Percentiles rank a stretch among this genome's conserved stretches.
phyloP scores from a whole-genome alignment of 1,140 invertebrate genomes.

The Oscheius sp. region DNA sequence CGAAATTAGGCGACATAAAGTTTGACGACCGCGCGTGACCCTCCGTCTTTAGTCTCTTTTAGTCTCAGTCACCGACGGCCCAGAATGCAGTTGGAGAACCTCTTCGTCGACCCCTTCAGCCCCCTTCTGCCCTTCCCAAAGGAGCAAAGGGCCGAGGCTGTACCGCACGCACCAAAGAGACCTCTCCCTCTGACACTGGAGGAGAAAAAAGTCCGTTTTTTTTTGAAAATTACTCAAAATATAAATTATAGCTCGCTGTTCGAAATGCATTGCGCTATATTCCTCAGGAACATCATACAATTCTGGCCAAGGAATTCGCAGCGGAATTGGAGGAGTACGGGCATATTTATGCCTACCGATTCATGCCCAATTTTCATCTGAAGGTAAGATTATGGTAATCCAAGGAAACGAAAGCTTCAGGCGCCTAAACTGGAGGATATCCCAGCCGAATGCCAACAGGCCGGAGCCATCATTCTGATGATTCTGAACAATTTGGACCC shows the following conservation, averaged over 20 bases:
- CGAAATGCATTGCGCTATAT: slow-evolving; percentile 67
- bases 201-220: slow-evolving; percentile 46
- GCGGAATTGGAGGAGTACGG: slow-evolving; percentile 68
- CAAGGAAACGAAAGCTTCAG: slow-evolving; percentile 52
- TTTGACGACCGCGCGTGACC: slow-evolving; percentile 6
- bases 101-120: slow-evolving; percentile 32
- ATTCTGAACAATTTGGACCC: slow-evolving; percentile 72
- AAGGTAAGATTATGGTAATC: slow-evolving; percentile 61
- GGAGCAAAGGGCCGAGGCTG: slow-evolving; percentile 7
- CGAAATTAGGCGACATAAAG: slow-evolving; percentile 3
- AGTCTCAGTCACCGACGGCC: neutral
- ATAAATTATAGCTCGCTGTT: slow-evolving; percentile 23
- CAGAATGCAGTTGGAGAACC: slow-evolving; percentile 7
- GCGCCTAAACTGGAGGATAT: slow-evolving; percentile 69
- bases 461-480: slow-evolving; percentile 71
- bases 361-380: slow-evolving; percentile 66
- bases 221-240: neutral
- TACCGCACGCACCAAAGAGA: slow-evolving; percentile 52
- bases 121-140: slow-evolving; percentile 28
- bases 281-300: slow-evolving; percentile 65
- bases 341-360: slow-evolving; percentile 74
- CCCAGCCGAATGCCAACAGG: slow-evolving; percentile 65
- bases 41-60: too few relatives aligned
- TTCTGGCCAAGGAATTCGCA: slow-evolving; percentile 67
- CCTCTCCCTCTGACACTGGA: slow-evolving; percentile 40